These are phyloP conservation scores for Dicycla oo DNA, from an alignment of 2,888 invertebrate genomes.

Conservation along the genomic window DNA sequence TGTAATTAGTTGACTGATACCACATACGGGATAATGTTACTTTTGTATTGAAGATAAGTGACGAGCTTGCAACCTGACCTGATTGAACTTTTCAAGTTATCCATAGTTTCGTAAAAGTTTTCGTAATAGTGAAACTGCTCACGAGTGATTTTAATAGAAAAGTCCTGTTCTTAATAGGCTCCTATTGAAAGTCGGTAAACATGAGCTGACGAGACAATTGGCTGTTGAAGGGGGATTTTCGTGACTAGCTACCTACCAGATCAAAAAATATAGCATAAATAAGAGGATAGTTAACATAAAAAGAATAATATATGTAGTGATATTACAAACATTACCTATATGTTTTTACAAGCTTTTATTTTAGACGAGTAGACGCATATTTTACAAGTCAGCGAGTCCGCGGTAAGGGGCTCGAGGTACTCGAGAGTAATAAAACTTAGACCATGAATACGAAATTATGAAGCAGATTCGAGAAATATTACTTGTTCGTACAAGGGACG, in stretches of 20 bases:
- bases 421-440: constrained; percentile 49
- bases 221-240: background rate
- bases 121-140: background rate
- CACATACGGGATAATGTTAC: constrained; percentile 1
- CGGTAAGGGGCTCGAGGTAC: constrained; percentile 34
- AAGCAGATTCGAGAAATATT: constrained; percentile 44
- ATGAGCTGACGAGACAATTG: background rate
- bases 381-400: constrained; percentile 47
- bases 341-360: constrained; percentile 27
- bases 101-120: background rate
- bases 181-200: background rate
- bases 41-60: constrained; percentile 8
- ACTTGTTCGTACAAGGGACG: constrained; percentile 29
- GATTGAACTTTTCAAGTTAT: background rate
- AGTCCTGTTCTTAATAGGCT: constrained; percentile 2
- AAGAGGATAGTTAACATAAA: constrained; percentile 3
- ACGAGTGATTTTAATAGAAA: background rate
- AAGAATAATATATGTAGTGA: constrained; percentile 5
- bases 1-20: constrained; percentile 23
- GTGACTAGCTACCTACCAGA: background rate
- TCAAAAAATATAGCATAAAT: background rate
- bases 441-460: constrained; percentile 51
- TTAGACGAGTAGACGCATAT: constrained; percentile 35
- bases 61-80: no score
- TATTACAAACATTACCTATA: constrained; percentile 4